A percentile compares a stretch with the other conserved stretches of the same genome.
Evolutionary conservation across 2,113 vertebrate species (phyloP).

Genomic region (Leucosticte australis): DNA sequence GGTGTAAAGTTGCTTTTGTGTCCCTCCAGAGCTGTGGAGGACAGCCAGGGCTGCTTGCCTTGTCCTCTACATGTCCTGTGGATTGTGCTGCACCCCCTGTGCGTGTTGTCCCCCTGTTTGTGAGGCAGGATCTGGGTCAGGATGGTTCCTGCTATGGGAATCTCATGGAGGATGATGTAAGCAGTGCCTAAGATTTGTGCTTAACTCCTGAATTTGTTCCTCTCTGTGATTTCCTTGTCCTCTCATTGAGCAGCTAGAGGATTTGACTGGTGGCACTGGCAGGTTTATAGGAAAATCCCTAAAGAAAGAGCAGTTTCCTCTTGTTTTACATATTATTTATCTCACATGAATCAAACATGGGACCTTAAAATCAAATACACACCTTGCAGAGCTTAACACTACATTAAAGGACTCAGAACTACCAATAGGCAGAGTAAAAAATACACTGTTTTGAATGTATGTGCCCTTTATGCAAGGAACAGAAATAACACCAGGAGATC

Average conservation of each 20-base stretch:
- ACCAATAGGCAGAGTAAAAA: neutral
- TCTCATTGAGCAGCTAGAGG: neutral
- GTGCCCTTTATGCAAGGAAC: neutral
- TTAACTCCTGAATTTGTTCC: neutral
- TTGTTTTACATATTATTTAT: neutral
- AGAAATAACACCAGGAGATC: neutral
- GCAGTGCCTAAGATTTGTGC: neutral
- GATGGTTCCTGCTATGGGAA: neutral
- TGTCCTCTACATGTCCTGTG: neutral
- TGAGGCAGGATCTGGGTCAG: neutral
- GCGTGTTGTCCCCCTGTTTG: accelerated
- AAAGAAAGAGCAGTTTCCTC: neutral
- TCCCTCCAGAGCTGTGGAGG: neutral
- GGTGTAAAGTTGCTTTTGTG: neutral
- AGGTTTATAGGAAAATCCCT: neutral
- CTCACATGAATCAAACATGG: neutral
- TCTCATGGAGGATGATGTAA: neutral
- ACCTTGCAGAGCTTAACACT: neutral
- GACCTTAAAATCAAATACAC: neutral
- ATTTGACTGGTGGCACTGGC: neutral
- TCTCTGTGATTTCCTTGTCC: neutral
- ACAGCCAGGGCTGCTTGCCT: neutral
- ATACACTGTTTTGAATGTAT: neutral
- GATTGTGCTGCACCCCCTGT: neutral
- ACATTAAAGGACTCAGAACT: neutral